A percentile compares a stretch with the other conserved stretches of the same genome.
These are phyloP conservation scores for Pseudotriccus pelzelni DNA, from an alignment of 2,797 vertebrate genomes.

Conservation along the genomic window DNA sequence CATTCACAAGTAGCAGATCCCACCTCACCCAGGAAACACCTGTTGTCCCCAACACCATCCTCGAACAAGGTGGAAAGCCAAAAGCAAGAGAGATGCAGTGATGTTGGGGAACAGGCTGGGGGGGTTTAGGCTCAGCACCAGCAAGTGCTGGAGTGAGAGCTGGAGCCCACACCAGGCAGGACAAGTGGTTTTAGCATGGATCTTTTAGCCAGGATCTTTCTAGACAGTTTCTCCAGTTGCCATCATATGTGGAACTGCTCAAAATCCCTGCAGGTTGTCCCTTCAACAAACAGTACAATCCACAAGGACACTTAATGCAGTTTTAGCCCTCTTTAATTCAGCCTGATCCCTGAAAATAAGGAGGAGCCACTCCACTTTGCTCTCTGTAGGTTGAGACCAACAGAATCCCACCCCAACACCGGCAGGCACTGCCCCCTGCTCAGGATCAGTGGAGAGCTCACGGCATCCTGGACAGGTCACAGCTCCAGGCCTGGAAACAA, in stretches of 20 bases:
- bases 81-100: background rate
- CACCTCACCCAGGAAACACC: background rate
- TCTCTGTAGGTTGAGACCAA: background rate
- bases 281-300: background rate
- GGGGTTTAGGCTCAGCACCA: background rate
- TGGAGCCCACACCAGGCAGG: background rate
- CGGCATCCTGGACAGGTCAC: background rate
- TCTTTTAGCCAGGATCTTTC: background rate
- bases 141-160: background rate
- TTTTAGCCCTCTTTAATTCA: background rate
- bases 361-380: background rate
- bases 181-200: background rate
- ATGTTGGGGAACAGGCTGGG: too few relatives aligned
- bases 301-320: background rate
- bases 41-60: background rate
- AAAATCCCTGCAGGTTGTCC: background rate
- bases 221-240: background rate
- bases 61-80: background rate
- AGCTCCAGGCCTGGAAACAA: background rate
- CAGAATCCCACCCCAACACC: fast-evolving
- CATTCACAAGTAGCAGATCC: background rate
- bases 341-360: background rate
- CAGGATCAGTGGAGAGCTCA: background rate
- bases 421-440: background rate
- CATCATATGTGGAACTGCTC: background rate